Percentiles rank a stretch among this genome's conserved stretches.
Evolutionary conservation across 2,888 invertebrate genomes (phyloP).

Genomic region (Malthinus flaveolus): DNA sequence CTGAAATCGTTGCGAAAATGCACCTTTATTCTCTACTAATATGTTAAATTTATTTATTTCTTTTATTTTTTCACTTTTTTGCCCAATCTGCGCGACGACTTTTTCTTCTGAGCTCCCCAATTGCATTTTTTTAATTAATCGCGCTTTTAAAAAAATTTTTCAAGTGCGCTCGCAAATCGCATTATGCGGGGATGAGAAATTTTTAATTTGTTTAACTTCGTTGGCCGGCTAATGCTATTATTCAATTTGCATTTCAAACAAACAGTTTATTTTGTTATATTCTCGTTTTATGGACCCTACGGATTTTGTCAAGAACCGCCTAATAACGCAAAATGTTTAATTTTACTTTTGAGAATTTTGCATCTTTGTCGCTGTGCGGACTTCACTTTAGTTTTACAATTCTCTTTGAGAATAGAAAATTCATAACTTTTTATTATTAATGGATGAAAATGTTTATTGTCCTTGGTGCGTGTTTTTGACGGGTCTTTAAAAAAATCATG

Average conservation of each 20-base stretch:
- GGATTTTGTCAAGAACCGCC: conserved; percentile 2
- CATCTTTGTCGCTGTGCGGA: conserved; percentile 8
- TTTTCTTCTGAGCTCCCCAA: not conserved
- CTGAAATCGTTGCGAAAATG: conserved; percentile 27
- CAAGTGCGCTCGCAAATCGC: conserved; percentile 12
- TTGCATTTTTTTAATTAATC: not conserved
- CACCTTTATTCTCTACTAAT: conserved; percentile 14
- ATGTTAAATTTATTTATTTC: conserved; percentile 18
- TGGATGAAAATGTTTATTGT: conserved; percentile 26
- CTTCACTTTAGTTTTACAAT: conserved; percentile 15
- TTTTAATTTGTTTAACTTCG: conserved; percentile 29
- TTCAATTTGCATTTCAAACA: conserved; percentile 32
- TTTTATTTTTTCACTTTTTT: conserved; percentile 6
- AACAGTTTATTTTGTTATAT: conserved; percentile 23
- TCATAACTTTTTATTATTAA: conserved; percentile 22
- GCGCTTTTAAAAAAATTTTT: conserved; percentile 11
- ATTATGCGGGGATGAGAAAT: conserved; percentile 16
- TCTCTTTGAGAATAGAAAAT: conserved; percentile 21
- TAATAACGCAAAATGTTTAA: conserved; percentile 20
- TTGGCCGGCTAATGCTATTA: conserved; percentile 27
- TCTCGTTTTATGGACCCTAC: conserved; percentile 11
- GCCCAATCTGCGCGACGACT: not conserved
- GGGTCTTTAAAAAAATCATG: conserved; percentile 20
- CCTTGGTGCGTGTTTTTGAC: conserved; percentile 24
- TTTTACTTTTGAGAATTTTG: conserved; percentile 9